Conservation (phyloP, 1,140 invertebrate species). For the Lordiphosa mommai region DNA sequence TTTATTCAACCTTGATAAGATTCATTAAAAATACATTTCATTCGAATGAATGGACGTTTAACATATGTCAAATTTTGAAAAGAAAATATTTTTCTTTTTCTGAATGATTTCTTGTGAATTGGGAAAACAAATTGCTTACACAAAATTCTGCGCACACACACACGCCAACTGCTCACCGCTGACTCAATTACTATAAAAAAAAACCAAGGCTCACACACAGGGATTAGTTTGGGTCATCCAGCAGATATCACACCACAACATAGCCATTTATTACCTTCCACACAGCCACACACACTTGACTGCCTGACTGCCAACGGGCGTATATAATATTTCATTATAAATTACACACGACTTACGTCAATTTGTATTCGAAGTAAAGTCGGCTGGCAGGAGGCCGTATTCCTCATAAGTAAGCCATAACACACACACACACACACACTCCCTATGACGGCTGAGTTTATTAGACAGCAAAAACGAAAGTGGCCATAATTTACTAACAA, state of each 20-base stretch:
- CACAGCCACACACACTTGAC: slow-evolving; percentile 45
- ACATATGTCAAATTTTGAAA: no score
- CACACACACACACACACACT: slow-evolving; percentile 37
- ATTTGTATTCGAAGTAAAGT: slow-evolving; percentile 72
- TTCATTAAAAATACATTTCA: no score
- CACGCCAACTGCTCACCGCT: no score
- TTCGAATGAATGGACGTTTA: no score
- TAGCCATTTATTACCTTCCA: slow-evolving; percentile 70
- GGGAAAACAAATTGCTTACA: no score
- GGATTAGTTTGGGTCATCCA: slow-evolving; percentile 4
- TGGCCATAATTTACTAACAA: slow-evolving; percentile 77
- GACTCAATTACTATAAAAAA: no score
- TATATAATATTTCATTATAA: slow-evolving; percentile 78
- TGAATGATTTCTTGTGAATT: no score
- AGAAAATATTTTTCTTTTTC: no score
- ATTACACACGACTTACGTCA: slow-evolving; percentile 77
- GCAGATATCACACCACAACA: slow-evolving; percentile 39
- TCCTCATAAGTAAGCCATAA: slow-evolving; percentile 67
- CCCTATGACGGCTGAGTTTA: slow-evolving; percentile 63
- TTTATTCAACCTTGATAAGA: no score
- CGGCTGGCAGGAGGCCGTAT: slow-evolving; percentile 37
- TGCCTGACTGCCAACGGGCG: slow-evolving; percentile 69
- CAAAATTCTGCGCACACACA: no score
- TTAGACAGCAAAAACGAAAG: slow-evolving; percentile 74
- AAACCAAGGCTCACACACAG: not conserved